phyloP scores from a whole-genome alignment of 2,113 vertebrate species.

The Proteles cristata region DNA sequence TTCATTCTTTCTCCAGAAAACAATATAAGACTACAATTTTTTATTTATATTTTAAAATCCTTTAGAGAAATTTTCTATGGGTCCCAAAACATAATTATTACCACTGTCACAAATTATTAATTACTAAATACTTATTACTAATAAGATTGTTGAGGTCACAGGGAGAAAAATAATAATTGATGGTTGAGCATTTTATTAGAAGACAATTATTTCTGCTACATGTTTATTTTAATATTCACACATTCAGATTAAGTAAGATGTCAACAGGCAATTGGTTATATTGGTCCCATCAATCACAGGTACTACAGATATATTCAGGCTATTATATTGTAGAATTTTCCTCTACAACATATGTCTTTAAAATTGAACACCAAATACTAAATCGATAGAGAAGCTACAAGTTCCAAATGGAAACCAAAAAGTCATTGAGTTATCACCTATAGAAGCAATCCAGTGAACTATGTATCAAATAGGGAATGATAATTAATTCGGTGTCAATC shows the following conservation, averaged over 20 bases:
- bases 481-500: conserved; percentile 19
- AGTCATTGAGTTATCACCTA: neutral
- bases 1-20: conserved; percentile 13
- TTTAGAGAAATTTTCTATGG: neutral
- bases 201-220: neutral
- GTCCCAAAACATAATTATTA: neutral
- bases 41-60: neutral
- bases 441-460: neutral
- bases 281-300: neutral
- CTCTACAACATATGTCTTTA: neutral
- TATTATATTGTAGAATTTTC: neutral
- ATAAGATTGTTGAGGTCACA: neutral
- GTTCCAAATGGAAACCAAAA: conserved; percentile 23
- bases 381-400: conserved; percentile 14
- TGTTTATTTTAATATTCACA: neutral
- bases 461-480: neutral
- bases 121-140: neutral
- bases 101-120: neutral
- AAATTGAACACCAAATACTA: neutral
- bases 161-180: neutral
- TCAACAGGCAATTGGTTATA: neutral
- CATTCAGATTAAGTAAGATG: conserved; percentile 7
- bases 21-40: neutral
- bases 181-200: neutral
- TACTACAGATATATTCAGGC: neutral